Base-by-base conservation (phyloP, 2,797 vertebrate genomes). In the Nothura maculosa region DNA sequence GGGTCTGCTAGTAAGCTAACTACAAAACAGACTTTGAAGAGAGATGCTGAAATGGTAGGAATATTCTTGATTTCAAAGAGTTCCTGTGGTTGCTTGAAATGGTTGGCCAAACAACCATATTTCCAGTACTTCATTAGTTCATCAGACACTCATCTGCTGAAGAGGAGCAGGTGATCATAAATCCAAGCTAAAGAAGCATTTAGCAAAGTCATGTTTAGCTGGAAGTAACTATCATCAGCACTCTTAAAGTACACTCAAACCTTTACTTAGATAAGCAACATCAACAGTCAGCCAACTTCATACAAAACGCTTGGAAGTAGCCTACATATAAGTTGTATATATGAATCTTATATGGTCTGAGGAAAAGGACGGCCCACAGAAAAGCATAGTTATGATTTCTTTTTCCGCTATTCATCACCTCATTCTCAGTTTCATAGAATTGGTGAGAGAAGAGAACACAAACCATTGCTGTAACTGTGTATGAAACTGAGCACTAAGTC, bases 141-240 rank as follows among this genome's bases (percentile, higher is more conserved):
- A 79, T 10, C 16, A 52, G 5, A 13, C 9, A 55, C 54, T 55
- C 70, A 25, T n/a, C 64, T 36, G 1, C 27, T 8, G 3, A 61
- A 67, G 8, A 85, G 25, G 10, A 34, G 12, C 3, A 8, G 27
- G 10, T 18, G 38, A 34, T 57, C 38, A 57, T 76, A 43, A 58
- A 15, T 6, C 28, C 34, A 63, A 54, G 9, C 12, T 52, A 24
- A 64, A 57, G 21, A 58, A 42, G 43, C 40, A 32, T 47, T 62
- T 58, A 14, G 14, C 27, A 76, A 61, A 61, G 36, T 14, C 16
- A 50, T 42, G 73, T 81, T 69, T 61, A 80, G 19, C n/a, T 61
- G 45, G 21, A 73, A 72, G 28, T 34, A 74, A 28, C 40, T 1
- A 0, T n/a, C 1, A 0, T n/a, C 11, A 43, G 0, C 28, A 77